These are phyloP conservation scores for Darevskia nairensis DNA, from an alignment of 2,797 vertebrate genomes.

Conservation along the genomic window DNA sequence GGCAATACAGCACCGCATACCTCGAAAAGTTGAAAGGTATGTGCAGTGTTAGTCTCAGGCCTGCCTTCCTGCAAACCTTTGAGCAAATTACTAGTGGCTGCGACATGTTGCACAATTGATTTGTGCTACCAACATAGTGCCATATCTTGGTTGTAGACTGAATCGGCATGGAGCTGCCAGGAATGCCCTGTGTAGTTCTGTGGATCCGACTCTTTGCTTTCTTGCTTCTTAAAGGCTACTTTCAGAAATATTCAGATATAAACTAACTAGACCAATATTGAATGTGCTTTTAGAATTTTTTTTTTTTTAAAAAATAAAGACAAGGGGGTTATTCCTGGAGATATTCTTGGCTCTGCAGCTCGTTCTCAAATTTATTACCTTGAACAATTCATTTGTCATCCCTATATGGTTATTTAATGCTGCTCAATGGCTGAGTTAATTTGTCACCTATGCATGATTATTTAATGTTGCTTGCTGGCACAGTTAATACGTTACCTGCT, in stretches of 20 bases:
- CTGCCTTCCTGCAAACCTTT: background rate
- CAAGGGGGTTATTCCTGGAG: slow-evolving; percentile 45
- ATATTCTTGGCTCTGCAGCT: slow-evolving; percentile 57
- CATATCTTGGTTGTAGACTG: background rate
- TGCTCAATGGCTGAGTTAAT: slow-evolving; percentile 34
- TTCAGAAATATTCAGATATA: slow-evolving; percentile 4
- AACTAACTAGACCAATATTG: background rate
- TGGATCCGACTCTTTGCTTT: background rate
- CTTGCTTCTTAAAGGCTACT: background rate
- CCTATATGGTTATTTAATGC: slow-evolving; percentile 54
- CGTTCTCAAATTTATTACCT: slow-evolving; percentile 65
- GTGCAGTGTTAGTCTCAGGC: background rate
- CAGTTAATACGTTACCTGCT: slow-evolving; percentile 60
- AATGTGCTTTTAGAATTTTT: background rate
- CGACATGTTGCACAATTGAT: background rate
- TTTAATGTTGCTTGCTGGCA: slow-evolving; percentile 63
- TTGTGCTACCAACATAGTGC: background rate
- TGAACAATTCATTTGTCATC: slow-evolving; percentile 64
- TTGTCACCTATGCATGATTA: slow-evolving; percentile 35
- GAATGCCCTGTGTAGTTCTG: background rate
- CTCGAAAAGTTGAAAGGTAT: background rate
- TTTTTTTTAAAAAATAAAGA: background rate
- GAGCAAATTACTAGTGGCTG: background rate
- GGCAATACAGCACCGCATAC: no score
- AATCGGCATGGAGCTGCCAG: background rate